Percentiles rank a stretch among this genome's conserved stretches.
Conservation (phyloP, 2,797 vertebrate species). For the Apogon hyalosoma region DNA sequence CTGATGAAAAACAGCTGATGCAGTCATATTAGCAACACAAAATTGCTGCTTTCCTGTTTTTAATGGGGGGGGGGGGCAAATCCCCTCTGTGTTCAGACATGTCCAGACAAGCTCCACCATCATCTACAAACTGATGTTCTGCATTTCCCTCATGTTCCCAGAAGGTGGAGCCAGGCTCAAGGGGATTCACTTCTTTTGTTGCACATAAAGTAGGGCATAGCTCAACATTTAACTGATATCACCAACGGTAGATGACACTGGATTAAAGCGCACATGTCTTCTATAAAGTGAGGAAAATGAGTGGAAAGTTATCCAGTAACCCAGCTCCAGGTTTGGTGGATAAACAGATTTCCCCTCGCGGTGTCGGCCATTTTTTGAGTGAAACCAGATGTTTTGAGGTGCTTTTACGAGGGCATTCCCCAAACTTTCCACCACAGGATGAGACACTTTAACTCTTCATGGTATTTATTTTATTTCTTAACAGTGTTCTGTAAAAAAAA, state of each 20-base stretch:
- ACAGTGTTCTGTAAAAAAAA: conserved; percentile 30
- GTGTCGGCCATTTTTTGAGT: conserved; percentile 27
- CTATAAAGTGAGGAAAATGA: too few relatives aligned
- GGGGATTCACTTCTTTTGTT: not conserved
- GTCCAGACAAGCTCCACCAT: conserved; percentile 16
- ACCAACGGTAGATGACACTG: too few relatives aligned
- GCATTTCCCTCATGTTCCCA: conserved; percentile 25
- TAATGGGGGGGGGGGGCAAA: too few relatives aligned
- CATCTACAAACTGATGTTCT: not conserved
- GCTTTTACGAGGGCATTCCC: conserved; percentile 5
- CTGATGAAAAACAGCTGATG: too few relatives aligned
- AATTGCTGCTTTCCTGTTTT: too few relatives aligned
- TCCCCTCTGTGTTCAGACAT: conserved; percentile 19
- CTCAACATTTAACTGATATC: too few relatives aligned
- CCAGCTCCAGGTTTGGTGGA: too few relatives aligned
- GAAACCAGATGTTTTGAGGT: conserved; percentile 60
- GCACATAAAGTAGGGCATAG: too few relatives aligned
- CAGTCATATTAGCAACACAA: too few relatives aligned
- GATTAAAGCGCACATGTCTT: too few relatives aligned
- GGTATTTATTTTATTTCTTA: conserved; percentile 27
- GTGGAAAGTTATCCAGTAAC: too few relatives aligned
- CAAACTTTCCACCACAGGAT: conserved; percentile 23
- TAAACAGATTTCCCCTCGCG: conserved; percentile 16
- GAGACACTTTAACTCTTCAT: not conserved
- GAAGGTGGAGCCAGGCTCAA: conserved; percentile 29